Base-by-base conservation (phyloP, 2,797 vertebrate genomes). In the Cirrhinus mrigala region DNA sequence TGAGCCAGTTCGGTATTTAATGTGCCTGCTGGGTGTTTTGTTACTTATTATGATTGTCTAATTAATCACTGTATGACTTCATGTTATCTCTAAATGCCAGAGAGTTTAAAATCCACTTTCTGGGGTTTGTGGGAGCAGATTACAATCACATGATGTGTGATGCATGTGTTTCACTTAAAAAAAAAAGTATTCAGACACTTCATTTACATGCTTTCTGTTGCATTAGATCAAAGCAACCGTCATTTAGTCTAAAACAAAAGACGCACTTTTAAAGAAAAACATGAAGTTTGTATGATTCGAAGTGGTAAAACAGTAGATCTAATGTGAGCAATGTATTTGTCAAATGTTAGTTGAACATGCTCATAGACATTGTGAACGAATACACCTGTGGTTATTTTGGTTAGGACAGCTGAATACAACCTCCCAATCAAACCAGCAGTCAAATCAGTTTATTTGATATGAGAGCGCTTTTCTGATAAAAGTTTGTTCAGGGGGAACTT, bases 51-150 rank as follows among this genome's bases (percentile, higher is more conserved):
- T 37, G 58, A 33, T 27, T n/a, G 44, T 81, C 73, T 86, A 86
- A 86, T 86, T 86, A 83, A 71, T 87, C 75, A 54, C 60, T 75
- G 75, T 66, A 79, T 88, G 62, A 70, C 70, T 79, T 70, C 82
- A 70, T 75, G 64, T 37, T 81, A 70, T 81, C 78, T 78, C 44
- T 27, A 76, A 74, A 80, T 56, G 33, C 62, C 77, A 86, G 64
- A 52, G n/a, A 54, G 52, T 71, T 40, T 54, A 12, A 81, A 71
- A 58, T 71, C 66, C 64, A 78, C 50, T 58, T 68, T 44, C 33
- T 22, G 52, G 50, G n/a, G 52, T 71, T 71, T 44, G 22, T 22
- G n/a, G 6, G 54, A 70, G 48, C 16, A 73, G 80, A 82, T 82
- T 71, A 71, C 46, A 52, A 60, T 71, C 68, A 29, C 52, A 24